phyloP scores from a whole-genome alignment of 1,140 invertebrate genomes.

The Hirudo medicinalis region DNA sequence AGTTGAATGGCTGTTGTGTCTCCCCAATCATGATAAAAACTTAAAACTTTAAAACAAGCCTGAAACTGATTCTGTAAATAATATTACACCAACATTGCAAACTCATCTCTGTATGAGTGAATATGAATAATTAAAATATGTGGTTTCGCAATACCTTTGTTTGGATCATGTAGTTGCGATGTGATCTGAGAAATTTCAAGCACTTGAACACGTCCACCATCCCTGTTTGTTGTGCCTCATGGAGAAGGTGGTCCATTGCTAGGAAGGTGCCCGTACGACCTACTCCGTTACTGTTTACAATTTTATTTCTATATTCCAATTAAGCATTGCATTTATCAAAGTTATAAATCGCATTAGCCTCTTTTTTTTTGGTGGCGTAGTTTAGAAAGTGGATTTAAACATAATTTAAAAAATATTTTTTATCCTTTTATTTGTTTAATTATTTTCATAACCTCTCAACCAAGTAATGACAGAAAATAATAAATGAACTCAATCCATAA shows the following conservation, averaged over 20 bases:
- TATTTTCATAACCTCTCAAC: background rate
- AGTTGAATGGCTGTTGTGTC: no score
- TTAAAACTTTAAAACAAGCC: no score
- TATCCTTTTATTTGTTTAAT: background rate
- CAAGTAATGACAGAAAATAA: background rate
- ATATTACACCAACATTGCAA: no score
- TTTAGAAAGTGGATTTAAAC: background rate
- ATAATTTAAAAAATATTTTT: background rate
- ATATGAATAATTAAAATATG: no score
- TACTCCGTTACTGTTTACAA: constrained; percentile 34
- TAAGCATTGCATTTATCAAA: background rate
- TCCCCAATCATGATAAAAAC: no score
- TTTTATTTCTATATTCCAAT: background rate
- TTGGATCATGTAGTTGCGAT: constrained; percentile 56
- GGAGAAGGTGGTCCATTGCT: constrained; percentile 91
- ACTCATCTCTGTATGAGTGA: no score
- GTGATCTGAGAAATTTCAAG: constrained; percentile 82
- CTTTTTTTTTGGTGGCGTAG: background rate
- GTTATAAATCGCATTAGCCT: background rate
- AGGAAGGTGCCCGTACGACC: constrained; percentile 64
- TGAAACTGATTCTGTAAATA: no score
- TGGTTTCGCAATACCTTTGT: constrained; percentile 52
- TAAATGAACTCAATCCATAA: background rate
- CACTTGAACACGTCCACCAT: constrained; percentile 95
- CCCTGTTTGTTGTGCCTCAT: constrained; percentile 66